Evolutionary conservation across 2,113 vertebrate genomes (phyloP).

Genomic region (Lathamus discolor): DNA sequence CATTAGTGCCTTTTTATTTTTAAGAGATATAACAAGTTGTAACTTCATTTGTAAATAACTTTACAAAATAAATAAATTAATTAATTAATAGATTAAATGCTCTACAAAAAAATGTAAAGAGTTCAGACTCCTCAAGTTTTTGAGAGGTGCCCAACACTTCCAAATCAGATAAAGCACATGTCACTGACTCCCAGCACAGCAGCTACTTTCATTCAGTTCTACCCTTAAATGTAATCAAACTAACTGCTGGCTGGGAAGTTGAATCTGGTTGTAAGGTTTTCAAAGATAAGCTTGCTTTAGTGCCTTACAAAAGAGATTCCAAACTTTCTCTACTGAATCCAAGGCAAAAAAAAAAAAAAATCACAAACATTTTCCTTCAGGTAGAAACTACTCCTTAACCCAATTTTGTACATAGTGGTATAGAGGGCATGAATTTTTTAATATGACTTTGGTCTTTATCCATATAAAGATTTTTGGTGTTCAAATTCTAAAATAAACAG

Average conservation of each 20-base stretch:
- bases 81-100: too few relatives aligned
- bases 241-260: slow-evolving; percentile 6
- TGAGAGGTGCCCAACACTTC: background rate
- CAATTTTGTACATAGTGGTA: background rate
- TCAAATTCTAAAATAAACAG: background rate
- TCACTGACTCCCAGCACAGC: background rate
- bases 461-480: background rate
- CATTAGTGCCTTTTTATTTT: background rate
- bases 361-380: background rate
- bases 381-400: background rate
- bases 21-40: background rate
- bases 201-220: slow-evolving; percentile 27
- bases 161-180: slow-evolving; percentile 14
- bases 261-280: background rate
- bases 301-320: background rate
- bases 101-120: too few relatives aligned
- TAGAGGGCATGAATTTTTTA: background rate
- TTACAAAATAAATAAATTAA: too few relatives aligned
- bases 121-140: background rate
- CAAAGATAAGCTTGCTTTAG: background rate
- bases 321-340: background rate
- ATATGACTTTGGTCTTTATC: background rate
- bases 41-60: background rate
- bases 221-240: slow-evolving; percentile 34
- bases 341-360: background rate